Base-by-base conservation (phyloP, 1,140 invertebrate species). In the Eubasilissa regina region DNA sequence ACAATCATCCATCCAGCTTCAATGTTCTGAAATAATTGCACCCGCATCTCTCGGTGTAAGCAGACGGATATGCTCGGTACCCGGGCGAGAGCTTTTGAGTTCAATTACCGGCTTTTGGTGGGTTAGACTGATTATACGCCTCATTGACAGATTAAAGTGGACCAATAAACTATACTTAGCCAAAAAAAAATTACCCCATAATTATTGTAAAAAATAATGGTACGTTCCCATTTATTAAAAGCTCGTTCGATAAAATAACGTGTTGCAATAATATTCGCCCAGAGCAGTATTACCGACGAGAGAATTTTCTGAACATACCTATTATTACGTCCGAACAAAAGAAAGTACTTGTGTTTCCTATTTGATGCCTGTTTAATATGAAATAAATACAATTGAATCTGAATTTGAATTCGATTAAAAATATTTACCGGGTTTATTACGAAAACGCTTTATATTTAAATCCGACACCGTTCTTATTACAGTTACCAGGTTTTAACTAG, bases 21-120 rank as follows among this genome's bases (percentile, higher is more conserved):
- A 79, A 75, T 75, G 72, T 58, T 75, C 78, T 21, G 60, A 80
- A 80, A n/a, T n/a, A n/a, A 80, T 80, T 80, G 78, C 78, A 68
- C 78, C 78, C 78, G 78, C 78, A 80, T 79, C 51, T 70, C 44
- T 47, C n/a, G 9, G 66, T 51, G 58, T 47, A 12, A 45, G 66
- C 21, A 48, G 66, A 70, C 66, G 66, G 66, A 70, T 70, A 11
- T 70, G n/a, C n/a, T 70, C 11, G 43, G 66, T 48, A 45, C 66
- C 15, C 66, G 44, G 66, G 25, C 66, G 25, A 51, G 66, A 70
- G 66, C 45, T 48, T 70, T 70, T 15, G 35, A 17, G 21, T 48
- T 70, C 66, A 70, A 70, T 70, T 70, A 70, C 15, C 11, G 10
- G 66, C 10, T 15, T 48, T 70, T 51, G 44, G 66, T 48, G 17